These are phyloP conservation scores for Bryconaethiops microstoma DNA, from an alignment of 2,797 vertebrate genomes.

Conservation along the genomic window DNA sequence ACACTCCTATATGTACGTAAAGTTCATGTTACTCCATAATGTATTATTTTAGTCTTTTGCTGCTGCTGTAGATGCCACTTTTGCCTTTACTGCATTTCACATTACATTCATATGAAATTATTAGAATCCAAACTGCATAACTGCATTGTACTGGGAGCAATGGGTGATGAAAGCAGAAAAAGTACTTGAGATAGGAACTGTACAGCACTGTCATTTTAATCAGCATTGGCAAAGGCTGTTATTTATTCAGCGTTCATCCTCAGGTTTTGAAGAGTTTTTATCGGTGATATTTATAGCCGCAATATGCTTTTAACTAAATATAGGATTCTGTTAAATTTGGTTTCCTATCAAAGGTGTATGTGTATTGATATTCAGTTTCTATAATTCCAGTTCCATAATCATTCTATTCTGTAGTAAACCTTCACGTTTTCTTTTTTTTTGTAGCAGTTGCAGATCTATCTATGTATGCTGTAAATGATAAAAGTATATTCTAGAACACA, in stretches of 20 bases:
- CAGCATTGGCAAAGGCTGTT: neutral
- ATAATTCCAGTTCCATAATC: neutral
- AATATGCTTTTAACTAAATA: neutral
- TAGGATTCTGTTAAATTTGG: neutral
- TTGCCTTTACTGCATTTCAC: neutral
- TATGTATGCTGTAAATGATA: too few relatives aligned
- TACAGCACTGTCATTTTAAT: neutral
- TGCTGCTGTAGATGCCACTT: neutral
- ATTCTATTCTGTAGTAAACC: neutral
- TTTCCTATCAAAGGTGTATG: neutral
- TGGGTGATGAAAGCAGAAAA: neutral
- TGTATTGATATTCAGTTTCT: neutral
- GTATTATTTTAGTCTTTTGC: slow-evolving; percentile 1
- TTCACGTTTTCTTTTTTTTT: neutral
- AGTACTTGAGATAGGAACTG: neutral
- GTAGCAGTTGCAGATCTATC: neutral
- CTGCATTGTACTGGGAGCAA: neutral
- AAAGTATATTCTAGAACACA: too few relatives aligned
- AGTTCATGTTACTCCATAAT: neutral
- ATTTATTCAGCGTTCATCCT: neutral
- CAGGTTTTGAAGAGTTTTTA: neutral
- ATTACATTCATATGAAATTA: neutral
- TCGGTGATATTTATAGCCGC: neutral
- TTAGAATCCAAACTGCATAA: neutral
- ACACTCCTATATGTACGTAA: neutral